These are phyloP conservation scores for Taurulus bubalis DNA, from an alignment of 2,113 vertebrate genomes.

Conservation along the genomic window DNA sequence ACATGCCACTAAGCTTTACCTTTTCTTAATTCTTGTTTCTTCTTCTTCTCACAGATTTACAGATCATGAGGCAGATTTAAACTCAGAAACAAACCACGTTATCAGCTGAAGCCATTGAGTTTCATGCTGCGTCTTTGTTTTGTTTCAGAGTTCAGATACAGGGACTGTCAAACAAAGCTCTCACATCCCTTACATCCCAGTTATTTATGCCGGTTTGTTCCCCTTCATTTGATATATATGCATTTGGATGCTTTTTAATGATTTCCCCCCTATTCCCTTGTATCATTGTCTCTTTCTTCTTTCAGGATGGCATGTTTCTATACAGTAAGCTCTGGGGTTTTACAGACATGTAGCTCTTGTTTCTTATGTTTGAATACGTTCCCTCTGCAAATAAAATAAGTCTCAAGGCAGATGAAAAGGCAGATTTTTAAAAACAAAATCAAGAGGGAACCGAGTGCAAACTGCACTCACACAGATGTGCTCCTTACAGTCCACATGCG, in stretches of 20 bases:
- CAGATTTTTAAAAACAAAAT: constrained; percentile 18
- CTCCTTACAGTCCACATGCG: not conserved
- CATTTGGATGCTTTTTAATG: not conserved
- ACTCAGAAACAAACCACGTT: constrained; percentile 3
- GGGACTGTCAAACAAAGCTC: not conserved
- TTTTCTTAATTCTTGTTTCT: not conserved
- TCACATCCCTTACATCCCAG: constrained; percentile 13
- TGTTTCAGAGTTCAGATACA: not conserved
- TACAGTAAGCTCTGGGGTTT: not conserved
- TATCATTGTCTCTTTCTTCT: not conserved
- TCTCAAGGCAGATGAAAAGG: not conserved
- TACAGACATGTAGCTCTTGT: not conserved
- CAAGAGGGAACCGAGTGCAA: not conserved
- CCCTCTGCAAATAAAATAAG: constrained; percentile 14
- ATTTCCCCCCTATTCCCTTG: not conserved
- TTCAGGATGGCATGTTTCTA: not conserved
- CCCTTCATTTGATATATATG: constrained; percentile 13
- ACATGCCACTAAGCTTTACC: constrained; percentile 20
- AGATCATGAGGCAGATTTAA: constrained; percentile 13
- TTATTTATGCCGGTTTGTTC: constrained; percentile 8
- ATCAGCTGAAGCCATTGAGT: not conserved
- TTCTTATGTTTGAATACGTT: constrained; percentile 15
- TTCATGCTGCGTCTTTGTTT: not conserved
- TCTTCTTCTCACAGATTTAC: constrained; percentile 5
- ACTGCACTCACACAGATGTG: not conserved